phyloP scores from a whole-genome alignment of 2,113 vertebrate genomes.

The Nycticryphes semicollaris region DNA sequence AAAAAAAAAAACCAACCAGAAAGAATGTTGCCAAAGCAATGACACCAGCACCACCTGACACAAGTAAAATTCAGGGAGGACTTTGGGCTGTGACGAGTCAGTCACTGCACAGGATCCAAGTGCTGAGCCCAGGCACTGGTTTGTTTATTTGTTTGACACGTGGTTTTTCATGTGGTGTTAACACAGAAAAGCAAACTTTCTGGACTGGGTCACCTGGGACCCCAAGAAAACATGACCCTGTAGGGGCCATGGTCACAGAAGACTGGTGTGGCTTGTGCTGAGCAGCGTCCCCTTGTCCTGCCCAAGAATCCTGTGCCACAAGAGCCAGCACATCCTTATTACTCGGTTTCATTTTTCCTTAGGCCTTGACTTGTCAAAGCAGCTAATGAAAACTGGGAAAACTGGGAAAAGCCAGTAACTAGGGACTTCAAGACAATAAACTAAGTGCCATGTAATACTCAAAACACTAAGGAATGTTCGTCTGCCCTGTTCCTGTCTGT shows the following conservation, averaged over 20 bases:
- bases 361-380: not conserved
- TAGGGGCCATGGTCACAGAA: not conserved
- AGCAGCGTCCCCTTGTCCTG: not conserved
- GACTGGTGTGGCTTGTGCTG: not conserved
- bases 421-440: not conserved
- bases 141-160: not conserved
- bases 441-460: not conserved
- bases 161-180: not conserved
- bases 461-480: constrained; percentile 36
- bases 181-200: not conserved
- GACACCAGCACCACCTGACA: not conserved
- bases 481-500: constrained; percentile 45
- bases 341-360: not conserved
- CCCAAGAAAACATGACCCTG: not conserved
- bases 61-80: not conserved
- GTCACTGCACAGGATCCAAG: not conserved
- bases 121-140: not conserved
- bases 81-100: not conserved
- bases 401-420: not conserved
- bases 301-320: not conserved
- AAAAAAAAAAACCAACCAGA: not conserved
- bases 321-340: not conserved
- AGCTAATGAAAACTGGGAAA: constrained; percentile 7
- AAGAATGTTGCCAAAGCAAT: not conserved
- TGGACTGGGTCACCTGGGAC: not conserved